Percentiles rank a stretch among this genome's conserved stretches.
Conservation (phyloP, 1,140 invertebrate species). For the Aphelenchoides fujianensis region DNA sequence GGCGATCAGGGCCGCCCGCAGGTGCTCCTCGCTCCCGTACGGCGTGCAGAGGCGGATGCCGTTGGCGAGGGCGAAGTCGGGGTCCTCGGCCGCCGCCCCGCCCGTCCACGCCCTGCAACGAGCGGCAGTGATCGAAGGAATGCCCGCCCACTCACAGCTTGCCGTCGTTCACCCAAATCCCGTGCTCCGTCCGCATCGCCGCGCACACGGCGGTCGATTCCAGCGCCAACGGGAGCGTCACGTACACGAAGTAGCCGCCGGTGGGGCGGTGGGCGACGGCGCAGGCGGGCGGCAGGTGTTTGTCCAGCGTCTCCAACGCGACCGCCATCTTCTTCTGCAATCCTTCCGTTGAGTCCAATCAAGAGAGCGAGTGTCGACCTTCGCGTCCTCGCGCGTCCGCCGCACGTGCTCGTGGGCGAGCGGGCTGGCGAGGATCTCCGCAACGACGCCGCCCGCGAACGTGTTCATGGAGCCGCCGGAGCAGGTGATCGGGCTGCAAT, state of each 20-base stretch:
- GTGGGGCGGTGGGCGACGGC: background rate
- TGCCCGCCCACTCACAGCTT: background rate
- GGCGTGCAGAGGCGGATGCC: background rate
- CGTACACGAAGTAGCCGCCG: background rate
- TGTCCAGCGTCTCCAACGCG: background rate
- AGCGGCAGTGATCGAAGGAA: background rate
- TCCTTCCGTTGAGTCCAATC: background rate
- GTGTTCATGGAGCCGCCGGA: constrained; percentile 30
- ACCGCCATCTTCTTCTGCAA: background rate
- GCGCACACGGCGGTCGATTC: background rate
- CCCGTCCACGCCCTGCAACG: background rate
- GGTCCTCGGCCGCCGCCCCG: background rate
- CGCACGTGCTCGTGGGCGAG: constrained; percentile 9
- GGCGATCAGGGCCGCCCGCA: background rate
- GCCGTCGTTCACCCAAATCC: background rate
- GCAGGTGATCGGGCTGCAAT: constrained; percentile 15
- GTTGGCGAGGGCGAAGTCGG: background rate
- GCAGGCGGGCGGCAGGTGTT: background rate
- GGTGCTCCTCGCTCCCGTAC: background rate
- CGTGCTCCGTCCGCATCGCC: background rate
- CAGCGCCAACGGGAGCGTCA: background rate
- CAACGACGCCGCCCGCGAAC: constrained; percentile 25
- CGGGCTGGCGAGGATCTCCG: constrained; percentile 22
- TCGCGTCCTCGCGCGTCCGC: constrained; percentile 22
- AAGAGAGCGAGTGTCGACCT: constrained; percentile 10